These are phyloP conservation scores for Drosophila sp. DNA, from an alignment of 1,140 invertebrate genomes.

Conservation along the genomic window DNA sequence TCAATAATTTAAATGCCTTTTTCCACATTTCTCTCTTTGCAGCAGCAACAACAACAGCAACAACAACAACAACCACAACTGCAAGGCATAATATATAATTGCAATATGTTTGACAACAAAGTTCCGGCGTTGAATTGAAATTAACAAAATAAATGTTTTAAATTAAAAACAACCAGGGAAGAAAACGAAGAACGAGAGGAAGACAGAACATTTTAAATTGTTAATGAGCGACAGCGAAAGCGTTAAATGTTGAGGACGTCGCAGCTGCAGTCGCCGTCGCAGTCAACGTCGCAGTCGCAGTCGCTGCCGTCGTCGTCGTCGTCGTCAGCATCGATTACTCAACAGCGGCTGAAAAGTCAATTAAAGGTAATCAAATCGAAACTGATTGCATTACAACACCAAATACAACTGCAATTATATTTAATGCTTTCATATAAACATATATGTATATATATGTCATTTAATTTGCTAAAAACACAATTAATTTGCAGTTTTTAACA, in stretches of 20 bases:
- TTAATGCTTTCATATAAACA: slow-evolving; percentile 57
- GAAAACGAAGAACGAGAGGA: background rate
- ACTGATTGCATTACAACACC: slow-evolving; percentile 73
- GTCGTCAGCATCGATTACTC: slow-evolving; percentile 57
- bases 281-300: slow-evolving; percentile 4
- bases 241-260: slow-evolving; percentile 69
- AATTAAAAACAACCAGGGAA: slow-evolving; percentile 23
- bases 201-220: slow-evolving; percentile 63
- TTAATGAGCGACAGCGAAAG: slow-evolving; percentile 72
- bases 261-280: slow-evolving; percentile 13
- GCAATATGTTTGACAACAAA: slow-evolving; percentile 77
- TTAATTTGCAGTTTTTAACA: slow-evolving; percentile 58
- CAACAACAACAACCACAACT: slow-evolving; percentile 40
- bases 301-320: slow-evolving; percentile 23
- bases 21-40: slow-evolving; percentile 56
- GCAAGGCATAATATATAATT: slow-evolving; percentile 32
- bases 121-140: slow-evolving; percentile 67
- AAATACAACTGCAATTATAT: slow-evolving; percentile 55
- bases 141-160: slow-evolving; percentile 64
- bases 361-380: slow-evolving; percentile 83
- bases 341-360: slow-evolving; percentile 78
- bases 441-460: slow-evolving; percentile 51
- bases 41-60: slow-evolving; percentile 53
- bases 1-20: slow-evolving; percentile 60
- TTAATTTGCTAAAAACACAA: slow-evolving; percentile 62